These are phyloP conservation scores for Erebia epiphron DNA, from an alignment of 2,888 invertebrate species.

Conservation along the genomic window DNA sequence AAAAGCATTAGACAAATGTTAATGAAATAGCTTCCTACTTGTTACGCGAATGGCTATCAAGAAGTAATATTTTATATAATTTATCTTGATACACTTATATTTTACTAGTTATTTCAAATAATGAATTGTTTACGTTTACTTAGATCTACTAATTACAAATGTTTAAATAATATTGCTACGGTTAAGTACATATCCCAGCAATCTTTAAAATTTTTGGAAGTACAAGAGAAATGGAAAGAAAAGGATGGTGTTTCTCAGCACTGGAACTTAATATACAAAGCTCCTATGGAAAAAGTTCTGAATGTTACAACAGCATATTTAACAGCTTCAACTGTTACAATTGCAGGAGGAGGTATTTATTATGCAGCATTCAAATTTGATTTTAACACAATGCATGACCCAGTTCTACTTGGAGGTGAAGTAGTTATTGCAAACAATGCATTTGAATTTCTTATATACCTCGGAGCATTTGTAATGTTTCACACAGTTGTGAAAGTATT, in stretches of 20 bases:
- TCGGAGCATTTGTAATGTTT: slow-evolving; percentile 63
- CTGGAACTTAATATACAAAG: slow-evolving; percentile 74
- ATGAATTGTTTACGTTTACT: slow-evolving; percentile 62
- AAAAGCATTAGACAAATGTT: neutral
- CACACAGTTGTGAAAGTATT: slow-evolving; percentile 64
- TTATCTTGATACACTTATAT: neutral
- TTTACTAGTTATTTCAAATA: slow-evolving; percentile 8
- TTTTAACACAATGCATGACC: slow-evolving; percentile 54
- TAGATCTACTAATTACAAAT: slow-evolving; percentile 47
- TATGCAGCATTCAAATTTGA: slow-evolving; percentile 63
- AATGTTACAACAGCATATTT: slow-evolving; percentile 62
- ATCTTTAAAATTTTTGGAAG: slow-evolving; percentile 64
- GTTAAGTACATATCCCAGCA: slow-evolving; percentile 55
- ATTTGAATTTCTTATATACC: slow-evolving; percentile 63
- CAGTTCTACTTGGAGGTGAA: slow-evolving; percentile 60
- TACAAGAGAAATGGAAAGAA: slow-evolving; percentile 63
- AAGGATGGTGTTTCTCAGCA: slow-evolving; percentile 61
- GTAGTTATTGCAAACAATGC: slow-evolving; percentile 67
- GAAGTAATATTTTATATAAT: neutral
- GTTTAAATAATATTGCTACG: slow-evolving; percentile 46
- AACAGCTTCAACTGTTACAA: slow-evolving; percentile 57
- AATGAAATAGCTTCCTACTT: neutral
- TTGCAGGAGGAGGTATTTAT: slow-evolving; percentile 54
- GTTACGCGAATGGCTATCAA: neutral
- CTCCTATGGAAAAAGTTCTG: slow-evolving; percentile 65